phyloP scores from a whole-genome alignment of 1,140 invertebrate species.

The Scylla paramamosain region DNA sequence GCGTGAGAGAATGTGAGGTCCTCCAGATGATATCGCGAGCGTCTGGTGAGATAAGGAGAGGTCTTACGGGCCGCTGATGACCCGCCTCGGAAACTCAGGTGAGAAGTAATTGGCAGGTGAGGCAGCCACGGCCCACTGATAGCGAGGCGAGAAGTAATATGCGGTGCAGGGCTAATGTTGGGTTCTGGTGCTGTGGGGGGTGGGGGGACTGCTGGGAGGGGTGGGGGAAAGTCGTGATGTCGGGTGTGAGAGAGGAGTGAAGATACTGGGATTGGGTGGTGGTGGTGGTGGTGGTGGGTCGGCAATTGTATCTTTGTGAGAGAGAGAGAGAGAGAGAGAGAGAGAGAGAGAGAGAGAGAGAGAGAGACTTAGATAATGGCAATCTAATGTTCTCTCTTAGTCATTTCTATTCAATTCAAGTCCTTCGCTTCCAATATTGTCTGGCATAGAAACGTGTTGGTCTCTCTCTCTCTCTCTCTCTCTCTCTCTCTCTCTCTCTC shows the following conservation, averaged over 20 bases:
- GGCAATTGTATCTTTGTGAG: not conserved
- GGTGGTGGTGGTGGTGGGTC: too few relatives aligned
- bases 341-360: not conserved
- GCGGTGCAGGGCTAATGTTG: not conserved
- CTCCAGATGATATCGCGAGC: conserved; percentile 46
- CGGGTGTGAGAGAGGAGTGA: too few relatives aligned
- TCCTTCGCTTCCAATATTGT: too few relatives aligned
- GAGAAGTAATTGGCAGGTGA: conserved; percentile 63
- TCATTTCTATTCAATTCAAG: too few relatives aligned
- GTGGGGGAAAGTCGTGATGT: not conserved
- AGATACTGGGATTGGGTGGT: too few relatives aligned
- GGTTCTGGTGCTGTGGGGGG: not conserved
- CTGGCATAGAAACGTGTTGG: too few relatives aligned
- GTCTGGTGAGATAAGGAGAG: conserved; percentile 54
- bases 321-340: not conserved
- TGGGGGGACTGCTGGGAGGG: not conserved
- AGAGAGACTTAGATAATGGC: too few relatives aligned
- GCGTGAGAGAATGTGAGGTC: conserved; percentile 51
- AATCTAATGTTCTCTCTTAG: too few relatives aligned
- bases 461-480: not conserved
- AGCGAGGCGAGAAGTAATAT: conserved; percentile 65
- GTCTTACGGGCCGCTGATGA: conserved; percentile 44
- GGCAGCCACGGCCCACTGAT: conserved; percentile 35
- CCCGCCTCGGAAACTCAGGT: conserved; percentile 47
- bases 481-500: not conserved